Base-by-base conservation (phyloP, 2,888 invertebrate genomes). In the Drosophila mimica region DNA sequence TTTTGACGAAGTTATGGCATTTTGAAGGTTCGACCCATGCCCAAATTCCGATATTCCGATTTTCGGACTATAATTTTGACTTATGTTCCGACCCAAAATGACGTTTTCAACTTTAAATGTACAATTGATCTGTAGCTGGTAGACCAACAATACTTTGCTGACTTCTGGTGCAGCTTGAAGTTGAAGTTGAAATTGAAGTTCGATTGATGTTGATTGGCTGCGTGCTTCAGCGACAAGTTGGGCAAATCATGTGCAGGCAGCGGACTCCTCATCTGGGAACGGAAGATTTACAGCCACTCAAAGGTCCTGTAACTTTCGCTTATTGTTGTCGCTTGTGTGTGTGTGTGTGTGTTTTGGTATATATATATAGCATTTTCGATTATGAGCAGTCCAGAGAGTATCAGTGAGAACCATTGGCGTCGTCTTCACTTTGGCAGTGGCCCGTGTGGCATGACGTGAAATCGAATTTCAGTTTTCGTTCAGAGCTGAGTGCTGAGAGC, bases 141-240 rank as follows among this genome's bases (percentile, higher is more conserved):
- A 58, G 73, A 67, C 66, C 56, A 31, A 56, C 34, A 61, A 61
- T 63, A 74, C 71, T 48, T 64, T 63, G 62, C 70, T 86, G 90
- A 90, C 89, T 90, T 88, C 79, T 86, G 84, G 46, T 38, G 51
- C 67, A 59, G 81, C 84, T 81, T 83, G 70, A 76, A 84, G 89
- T 76, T 79, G 79, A 84, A 91, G 88, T 81, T 88, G 89, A 91
- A 91, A 91, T 91, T 87, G 89, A 90, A 92, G 92, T 90, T 87
- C 89, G 81, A 92, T 91, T 91, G 91, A 92, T 91, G 91, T 91
- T 92, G 91, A 91, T 92, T 91, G 92, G 89, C 82, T 91, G 86
- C 88, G 85, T 84, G 82, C 87, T 87, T 88, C 85, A 90, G 76
- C 89, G 90, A 89, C 87, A 88, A 85, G 79, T 90, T 78, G 86